A percentile compares a stretch with the other conserved stretches of the same genome.
phyloP scores from a whole-genome alignment of 2,113 vertebrate species.

The Peucedramus taeniatus region DNA sequence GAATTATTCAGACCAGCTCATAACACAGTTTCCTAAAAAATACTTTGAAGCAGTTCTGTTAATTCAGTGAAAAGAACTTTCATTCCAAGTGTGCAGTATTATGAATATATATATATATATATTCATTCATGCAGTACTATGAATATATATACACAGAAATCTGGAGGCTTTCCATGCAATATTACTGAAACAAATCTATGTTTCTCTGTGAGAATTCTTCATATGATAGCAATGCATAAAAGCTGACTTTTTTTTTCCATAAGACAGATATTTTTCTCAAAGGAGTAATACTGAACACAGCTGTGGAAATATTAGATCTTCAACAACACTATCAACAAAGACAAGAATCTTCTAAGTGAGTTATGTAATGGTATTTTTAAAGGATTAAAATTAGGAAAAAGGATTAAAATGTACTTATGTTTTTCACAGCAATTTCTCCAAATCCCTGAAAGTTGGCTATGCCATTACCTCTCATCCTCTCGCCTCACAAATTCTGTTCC shows the following conservation, averaged over 20 bases:
- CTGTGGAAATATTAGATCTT: slow-evolving; percentile 56
- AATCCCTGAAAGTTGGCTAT: neutral
- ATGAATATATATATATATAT: too few relatives aligned
- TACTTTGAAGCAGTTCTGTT: neutral
- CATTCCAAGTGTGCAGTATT: neutral
- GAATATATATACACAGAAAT: neutral
- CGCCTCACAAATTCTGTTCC: neutral
- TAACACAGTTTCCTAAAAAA: neutral
- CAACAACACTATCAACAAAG: slow-evolving; percentile 32
- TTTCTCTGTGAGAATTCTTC: slow-evolving; percentile 20
- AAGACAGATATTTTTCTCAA: slow-evolving; percentile 44
- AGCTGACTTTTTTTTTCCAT: slow-evolving; percentile 58
- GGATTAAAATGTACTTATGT: neutral
- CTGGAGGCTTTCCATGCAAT: neutral
- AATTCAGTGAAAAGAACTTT: neutral
- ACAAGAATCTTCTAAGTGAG: slow-evolving; percentile 8
- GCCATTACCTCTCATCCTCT: neutral
- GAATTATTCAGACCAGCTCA: neutral
- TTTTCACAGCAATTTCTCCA: neutral
- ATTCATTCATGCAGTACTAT: neutral
- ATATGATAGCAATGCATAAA: neutral
- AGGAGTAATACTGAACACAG: slow-evolving; percentile 59
- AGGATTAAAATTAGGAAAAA: slow-evolving; percentile 32
- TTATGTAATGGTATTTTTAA: slow-evolving; percentile 42
- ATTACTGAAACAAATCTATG: neutral